Percentiles rank a stretch among this genome's conserved stretches.
These are phyloP conservation scores for Lacanobia oleracea DNA, from an alignment of 2,888 invertebrate genomes.

Conservation along the genomic window DNA sequence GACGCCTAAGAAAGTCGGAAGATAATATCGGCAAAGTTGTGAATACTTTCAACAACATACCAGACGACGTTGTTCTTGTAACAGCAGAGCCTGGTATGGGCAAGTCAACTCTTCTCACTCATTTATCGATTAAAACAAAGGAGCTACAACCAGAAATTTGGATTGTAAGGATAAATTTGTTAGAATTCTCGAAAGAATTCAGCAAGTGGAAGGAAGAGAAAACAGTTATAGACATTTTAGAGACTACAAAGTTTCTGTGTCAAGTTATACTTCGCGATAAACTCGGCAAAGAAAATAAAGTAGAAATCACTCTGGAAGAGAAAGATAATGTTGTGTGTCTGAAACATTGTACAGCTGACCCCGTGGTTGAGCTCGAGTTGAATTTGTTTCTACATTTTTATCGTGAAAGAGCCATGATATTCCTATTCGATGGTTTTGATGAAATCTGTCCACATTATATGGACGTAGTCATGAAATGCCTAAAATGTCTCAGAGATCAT, in stretches of 20 bases:
- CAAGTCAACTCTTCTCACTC: conserved; percentile 60
- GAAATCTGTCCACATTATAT: not conserved
- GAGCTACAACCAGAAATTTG: conserved; percentile 37
- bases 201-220: conserved; percentile 25
- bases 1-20: conserved; percentile 12
- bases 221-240: conserved; percentile 5
- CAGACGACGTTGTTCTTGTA: conserved; percentile 38
- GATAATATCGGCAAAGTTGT: conserved; percentile 5
- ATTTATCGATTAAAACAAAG: conserved; percentile 57
- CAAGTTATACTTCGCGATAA: not conserved
- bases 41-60: conserved; percentile 41
- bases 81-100: conserved; percentile 59
- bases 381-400: not conserved
- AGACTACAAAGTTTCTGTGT: conserved; percentile 27
- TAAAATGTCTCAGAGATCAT: not conserved
- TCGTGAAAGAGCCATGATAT: not conserved
- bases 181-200: conserved; percentile 29
- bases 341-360: not conserved
- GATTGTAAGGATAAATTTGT: conserved; percentile 50
- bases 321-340: not conserved
- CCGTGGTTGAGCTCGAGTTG: not conserved
- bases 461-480: not conserved
- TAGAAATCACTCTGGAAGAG: not conserved
- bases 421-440: not conserved
- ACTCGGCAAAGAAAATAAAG: not conserved